These are phyloP conservation scores for Rhaphigaster nebulosa DNA, from an alignment of 2,888 invertebrate species.

Conservation along the genomic window DNA sequence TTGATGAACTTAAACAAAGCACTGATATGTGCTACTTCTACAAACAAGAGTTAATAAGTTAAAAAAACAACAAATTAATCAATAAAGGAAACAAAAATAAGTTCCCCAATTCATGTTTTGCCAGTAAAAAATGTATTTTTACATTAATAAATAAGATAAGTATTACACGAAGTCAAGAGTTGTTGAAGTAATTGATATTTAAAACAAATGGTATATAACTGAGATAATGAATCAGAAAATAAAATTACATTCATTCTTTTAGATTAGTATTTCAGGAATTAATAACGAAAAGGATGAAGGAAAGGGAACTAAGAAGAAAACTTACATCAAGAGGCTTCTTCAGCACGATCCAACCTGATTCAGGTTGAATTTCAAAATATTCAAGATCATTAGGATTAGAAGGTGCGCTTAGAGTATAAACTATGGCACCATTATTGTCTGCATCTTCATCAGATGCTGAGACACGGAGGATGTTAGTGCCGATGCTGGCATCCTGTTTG, in stretches of 20 bases:
- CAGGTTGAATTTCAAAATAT: constrained; percentile 96
- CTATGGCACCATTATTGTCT: constrained; percentile 95
- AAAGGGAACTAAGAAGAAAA: constrained; percentile 67
- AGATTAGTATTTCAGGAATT: constrained; percentile 2
- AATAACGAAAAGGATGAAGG: constrained; percentile 3
- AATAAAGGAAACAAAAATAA: background rate
- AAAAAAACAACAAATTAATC: background rate
- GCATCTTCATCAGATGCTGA: constrained; percentile 98
- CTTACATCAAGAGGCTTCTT: constrained; percentile 97
- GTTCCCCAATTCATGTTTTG: background rate
- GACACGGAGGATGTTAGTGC: constrained; percentile 92
- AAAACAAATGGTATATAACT: background rate
- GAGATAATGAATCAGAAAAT: background rate
- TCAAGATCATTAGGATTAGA: constrained; percentile 91
- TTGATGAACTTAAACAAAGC: background rate
- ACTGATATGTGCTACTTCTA: background rate
- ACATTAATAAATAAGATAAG: background rate
- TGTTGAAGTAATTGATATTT: constrained; percentile 51
- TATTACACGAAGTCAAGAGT: constrained; percentile 14
- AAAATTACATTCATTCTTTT: constrained; percentile 22
- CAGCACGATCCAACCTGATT: constrained; percentile 96
- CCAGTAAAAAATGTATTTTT: background rate
- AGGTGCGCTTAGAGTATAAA: constrained; percentile 91
- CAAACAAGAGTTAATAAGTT: background rate
- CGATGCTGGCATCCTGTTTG: constrained; percentile 95